Evolutionary conservation across 2,888 invertebrate species (phyloP).

Genomic region (Leucophenga montana): DNA sequence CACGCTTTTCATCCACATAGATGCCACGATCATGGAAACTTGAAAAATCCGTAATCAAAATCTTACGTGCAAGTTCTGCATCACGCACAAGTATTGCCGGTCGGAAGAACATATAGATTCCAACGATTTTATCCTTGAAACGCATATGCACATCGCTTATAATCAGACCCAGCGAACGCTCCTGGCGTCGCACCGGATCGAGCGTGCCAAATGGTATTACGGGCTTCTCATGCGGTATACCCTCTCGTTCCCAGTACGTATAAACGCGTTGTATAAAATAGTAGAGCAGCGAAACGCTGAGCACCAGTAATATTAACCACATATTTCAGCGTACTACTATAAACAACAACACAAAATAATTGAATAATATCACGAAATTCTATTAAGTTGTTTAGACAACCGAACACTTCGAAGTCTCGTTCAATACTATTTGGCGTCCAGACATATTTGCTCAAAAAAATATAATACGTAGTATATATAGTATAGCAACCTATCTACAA

Average conservation of each 20-base stretch:
- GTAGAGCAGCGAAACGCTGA: conserved; percentile 37
- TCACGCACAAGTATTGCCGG: conserved; percentile 79
- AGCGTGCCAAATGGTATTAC: conserved; percentile 80
- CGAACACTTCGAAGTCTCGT: not conserved
- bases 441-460: not conserved
- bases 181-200: conserved; percentile 75
- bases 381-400: not conserved
- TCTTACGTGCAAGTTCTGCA: conserved; percentile 77
- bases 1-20: conserved; percentile 77
- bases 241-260: conserved; percentile 76
- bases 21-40: conserved; percentile 80
- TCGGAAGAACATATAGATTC: conserved; percentile 78
- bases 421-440: not conserved
- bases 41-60: conserved; percentile 78
- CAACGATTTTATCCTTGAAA: conserved; percentile 72
- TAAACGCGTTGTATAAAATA: conserved; percentile 50
- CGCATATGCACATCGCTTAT: conserved; percentile 77
- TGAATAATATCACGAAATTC: too few relatives aligned
- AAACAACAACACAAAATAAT: too few relatives aligned
- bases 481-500: too few relatives aligned
- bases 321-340: conserved; percentile 34
- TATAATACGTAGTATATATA: too few relatives aligned
- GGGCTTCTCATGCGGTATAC: conserved; percentile 76
- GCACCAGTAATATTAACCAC: conserved; percentile 47
- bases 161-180: conserved; percentile 78